A percentile compares a stretch with the other conserved stretches of the same genome.
Conservation (phyloP, 2,888 invertebrate genomes). For the Anorthoa munda region DNA sequence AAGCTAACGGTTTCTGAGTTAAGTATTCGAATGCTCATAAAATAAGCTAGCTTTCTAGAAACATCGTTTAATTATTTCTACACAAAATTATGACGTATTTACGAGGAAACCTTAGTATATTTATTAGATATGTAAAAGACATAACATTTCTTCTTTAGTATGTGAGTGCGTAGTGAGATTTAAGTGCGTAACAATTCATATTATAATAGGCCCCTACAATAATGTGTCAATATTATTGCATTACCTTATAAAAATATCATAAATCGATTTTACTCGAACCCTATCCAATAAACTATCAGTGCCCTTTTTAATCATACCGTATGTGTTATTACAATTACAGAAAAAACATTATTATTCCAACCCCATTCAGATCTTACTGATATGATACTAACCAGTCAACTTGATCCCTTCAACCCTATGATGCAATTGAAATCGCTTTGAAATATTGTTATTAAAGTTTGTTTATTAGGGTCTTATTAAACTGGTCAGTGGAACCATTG, state of each 20-base stretch:
- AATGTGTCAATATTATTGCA: not conserved
- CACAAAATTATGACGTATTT: not conserved
- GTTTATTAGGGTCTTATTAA: slow-evolving; percentile 45
- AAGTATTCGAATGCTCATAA: no score
- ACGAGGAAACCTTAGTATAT: no score
- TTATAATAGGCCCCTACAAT: no score
- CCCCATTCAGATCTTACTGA: slow-evolving; percentile 64
- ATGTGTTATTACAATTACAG: slow-evolving; percentile 70
- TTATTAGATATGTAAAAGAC: no score
- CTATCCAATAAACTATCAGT: slow-evolving; percentile 28
- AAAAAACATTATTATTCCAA: slow-evolving; percentile 67
- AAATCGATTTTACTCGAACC: not conserved
- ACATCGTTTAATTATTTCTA: not conserved
- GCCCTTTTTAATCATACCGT: slow-evolving; percentile 68
- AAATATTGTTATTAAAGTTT: slow-evolving; percentile 48
- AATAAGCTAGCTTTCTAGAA: not conserved
- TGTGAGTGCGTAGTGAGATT: no score
- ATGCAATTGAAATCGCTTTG: slow-evolving; percentile 49
- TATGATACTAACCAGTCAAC: slow-evolving; percentile 49
- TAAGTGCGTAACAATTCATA: no score
- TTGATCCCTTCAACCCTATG: slow-evolving; percentile 56
- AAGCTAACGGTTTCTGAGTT: no score
- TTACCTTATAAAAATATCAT: not conserved
- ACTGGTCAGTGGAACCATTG: slow-evolving; percentile 38
- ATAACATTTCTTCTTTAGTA: not conserved